phyloP scores from a whole-genome alignment of 1,140 invertebrate genomes.

The Trichogramma pretiosum region DNA sequence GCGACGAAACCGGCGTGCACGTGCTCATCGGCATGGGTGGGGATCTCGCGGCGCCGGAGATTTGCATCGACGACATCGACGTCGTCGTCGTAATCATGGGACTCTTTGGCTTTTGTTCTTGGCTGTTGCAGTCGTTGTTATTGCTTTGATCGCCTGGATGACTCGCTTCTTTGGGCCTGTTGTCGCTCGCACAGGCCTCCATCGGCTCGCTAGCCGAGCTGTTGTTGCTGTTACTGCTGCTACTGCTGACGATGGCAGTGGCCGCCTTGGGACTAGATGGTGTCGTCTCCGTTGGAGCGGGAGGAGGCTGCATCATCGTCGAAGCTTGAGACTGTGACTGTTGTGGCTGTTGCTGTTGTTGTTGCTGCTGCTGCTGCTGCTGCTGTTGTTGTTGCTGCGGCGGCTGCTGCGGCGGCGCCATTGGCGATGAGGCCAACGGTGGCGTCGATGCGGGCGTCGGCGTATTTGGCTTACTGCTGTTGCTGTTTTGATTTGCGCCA shows the following conservation, averaged over 20 bases:
- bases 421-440: neutral
- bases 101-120: neutral
- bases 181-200: neutral
- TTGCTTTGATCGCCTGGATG: slow-evolving; percentile 16
- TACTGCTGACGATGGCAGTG: slow-evolving; percentile 24
- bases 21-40: slow-evolving; percentile 27
- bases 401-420: neutral
- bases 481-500: slow-evolving; percentile 15
- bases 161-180: neutral
- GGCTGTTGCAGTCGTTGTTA: slow-evolving; percentile 17
- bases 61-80: slow-evolving; percentile 16
- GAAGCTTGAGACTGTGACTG: slow-evolving; percentile 11
- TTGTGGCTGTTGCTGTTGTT: slow-evolving; percentile 8
- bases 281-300: slow-evolving; percentile 20
- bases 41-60: slow-evolving; percentile 27
- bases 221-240: neutral
- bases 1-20: slow-evolving; percentile 26
- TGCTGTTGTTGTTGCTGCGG: slow-evolving; percentile 17
- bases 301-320: slow-evolving; percentile 12
- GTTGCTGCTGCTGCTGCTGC: slow-evolving; percentile 5
- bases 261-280: slow-evolving; percentile 26
- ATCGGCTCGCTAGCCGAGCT: neutral
- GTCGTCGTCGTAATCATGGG: slow-evolving; percentile 20
- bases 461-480: no score
- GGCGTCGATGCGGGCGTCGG: slow-evolving; percentile 20